These are phyloP conservation scores for Antheraea yamamai DNA, from an alignment of 2,888 invertebrate genomes.

Conservation along the genomic window DNA sequence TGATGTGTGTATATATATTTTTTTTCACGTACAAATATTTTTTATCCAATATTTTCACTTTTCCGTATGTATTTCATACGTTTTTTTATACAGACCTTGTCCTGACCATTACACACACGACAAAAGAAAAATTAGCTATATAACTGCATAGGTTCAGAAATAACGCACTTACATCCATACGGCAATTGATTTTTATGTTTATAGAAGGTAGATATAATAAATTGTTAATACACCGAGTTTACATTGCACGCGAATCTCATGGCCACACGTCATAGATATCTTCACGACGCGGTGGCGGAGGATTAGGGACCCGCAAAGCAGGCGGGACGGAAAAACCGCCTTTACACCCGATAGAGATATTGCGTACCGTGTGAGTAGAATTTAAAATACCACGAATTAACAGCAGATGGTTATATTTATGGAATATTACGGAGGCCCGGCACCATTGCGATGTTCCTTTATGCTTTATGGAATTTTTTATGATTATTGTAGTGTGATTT, in stretches of 20 bases:
- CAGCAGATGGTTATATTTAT: constrained; percentile 26
- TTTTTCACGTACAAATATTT: too few species aligned
- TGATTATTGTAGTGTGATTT: constrained; percentile 2
- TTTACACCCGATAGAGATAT: constrained; percentile 54
- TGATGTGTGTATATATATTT: too few species aligned
- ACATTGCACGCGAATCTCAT: constrained; percentile 31
- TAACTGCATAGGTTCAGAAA: too few species aligned
- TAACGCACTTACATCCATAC: too few species aligned
- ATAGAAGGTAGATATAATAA: too few species aligned
- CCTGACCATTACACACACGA: too few species aligned
- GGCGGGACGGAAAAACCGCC: constrained; percentile 52
- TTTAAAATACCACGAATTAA: constrained; percentile 53
- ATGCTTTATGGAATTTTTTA: constrained; percentile 12
- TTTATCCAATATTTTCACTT: too few species aligned
- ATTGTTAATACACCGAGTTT: too few species aligned
- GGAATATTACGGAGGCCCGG: constrained; percentile 6
- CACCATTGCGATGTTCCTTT: not conserved
- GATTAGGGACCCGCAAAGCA: constrained; percentile 57
- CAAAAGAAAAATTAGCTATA: too few species aligned
- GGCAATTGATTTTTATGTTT: too few species aligned
- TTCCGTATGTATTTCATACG: too few species aligned
- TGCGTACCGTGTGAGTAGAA: constrained; percentile 57
- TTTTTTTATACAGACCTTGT: too few species aligned
- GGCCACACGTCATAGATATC: constrained; percentile 55
- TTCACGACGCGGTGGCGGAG: constrained; percentile 46